Percentiles rank a stretch among this genome's conserved stretches.
Evolutionary conservation across 2,113 vertebrate species (phyloP).

Genomic region (Coreoperca whiteheadi): DNA sequence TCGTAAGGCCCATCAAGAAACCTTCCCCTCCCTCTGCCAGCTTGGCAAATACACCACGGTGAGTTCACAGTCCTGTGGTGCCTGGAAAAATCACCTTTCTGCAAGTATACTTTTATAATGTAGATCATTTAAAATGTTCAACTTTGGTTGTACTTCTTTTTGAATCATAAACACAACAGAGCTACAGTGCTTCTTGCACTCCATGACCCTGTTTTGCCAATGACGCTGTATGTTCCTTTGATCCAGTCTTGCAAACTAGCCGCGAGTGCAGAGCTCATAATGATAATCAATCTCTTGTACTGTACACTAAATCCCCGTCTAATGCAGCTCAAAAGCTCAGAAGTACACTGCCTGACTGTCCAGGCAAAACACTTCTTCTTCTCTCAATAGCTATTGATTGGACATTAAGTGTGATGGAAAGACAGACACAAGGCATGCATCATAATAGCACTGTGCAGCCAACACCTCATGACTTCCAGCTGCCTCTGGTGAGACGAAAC

Average conservation of each 20-base stretch:
- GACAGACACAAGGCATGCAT: slow-evolving; percentile 13
- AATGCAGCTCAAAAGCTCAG: slow-evolving; percentile 42
- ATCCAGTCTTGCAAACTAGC: slow-evolving; percentile 25
- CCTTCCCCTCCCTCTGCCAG: slow-evolving; percentile 98
- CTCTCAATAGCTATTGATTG: slow-evolving; percentile 39
- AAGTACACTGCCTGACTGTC: slow-evolving; percentile 20
- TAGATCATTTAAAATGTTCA: background rate
- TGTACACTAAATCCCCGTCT: slow-evolving; percentile 59
- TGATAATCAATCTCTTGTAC: slow-evolving; percentile 54
- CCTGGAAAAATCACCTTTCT: background rate
- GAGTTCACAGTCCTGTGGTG: slow-evolving; percentile 66
- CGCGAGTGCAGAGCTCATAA: slow-evolving; percentile 33
- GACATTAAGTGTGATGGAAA: slow-evolving; percentile 22
- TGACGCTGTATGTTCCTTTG: slow-evolving; percentile 9
- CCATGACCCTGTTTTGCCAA: background rate
- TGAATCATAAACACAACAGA: background rate
- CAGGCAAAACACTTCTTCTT: slow-evolving; percentile 16
- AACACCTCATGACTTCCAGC: slow-evolving; percentile 14
- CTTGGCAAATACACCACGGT: slow-evolving; percentile 99
- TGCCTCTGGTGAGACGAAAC: background rate
- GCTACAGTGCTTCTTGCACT: background rate
- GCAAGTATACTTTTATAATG: background rate
- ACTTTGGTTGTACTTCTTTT: background rate
- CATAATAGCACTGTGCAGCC: background rate
- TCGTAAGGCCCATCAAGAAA: slow-evolving; percentile 97